Evolutionary conservation across 2,113 vertebrate species (phyloP).

Genomic region (Poicephalus gulielmi): DNA sequence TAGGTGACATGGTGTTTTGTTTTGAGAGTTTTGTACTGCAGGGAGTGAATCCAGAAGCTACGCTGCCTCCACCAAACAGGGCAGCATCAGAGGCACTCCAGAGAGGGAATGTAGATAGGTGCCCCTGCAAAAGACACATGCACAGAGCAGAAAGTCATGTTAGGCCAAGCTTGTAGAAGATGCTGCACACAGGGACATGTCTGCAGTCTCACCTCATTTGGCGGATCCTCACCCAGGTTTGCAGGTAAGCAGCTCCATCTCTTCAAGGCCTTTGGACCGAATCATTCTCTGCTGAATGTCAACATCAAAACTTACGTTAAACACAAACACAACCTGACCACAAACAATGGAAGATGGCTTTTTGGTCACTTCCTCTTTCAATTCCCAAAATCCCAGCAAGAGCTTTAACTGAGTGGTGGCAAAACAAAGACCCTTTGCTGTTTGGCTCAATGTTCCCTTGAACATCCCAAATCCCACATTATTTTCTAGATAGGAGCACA

Average conservation of each 20-base stretch:
- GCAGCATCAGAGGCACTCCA: neutral
- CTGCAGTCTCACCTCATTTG: neutral
- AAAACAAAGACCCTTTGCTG: neutral
- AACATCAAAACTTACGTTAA: neutral
- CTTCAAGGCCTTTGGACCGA: neutral
- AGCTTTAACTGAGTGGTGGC: neutral
- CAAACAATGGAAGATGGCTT: fast-evolving
- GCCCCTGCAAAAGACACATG: neutral
- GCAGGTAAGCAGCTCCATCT: neutral
- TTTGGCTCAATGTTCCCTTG: neutral
- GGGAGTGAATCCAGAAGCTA: neutral
- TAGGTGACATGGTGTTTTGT: constrained; percentile 7
- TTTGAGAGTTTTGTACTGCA: neutral
- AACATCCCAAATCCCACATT: neutral
- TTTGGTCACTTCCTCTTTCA: neutral
- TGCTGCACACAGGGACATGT: neutral
- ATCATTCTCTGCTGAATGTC: neutral
- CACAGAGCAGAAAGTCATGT: neutral
- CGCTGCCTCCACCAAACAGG: neutral
- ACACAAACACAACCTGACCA: neutral
- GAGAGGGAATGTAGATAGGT: neutral
- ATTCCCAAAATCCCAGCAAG: neutral
- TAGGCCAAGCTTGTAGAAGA: neutral
- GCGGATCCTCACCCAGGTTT: neutral
- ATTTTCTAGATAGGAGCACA: neutral